Percentiles rank a stretch among this genome's conserved stretches.
Conservation (phyloP, 2,797 vertebrate genomes). For the Tokudaia muenninki region DNA sequence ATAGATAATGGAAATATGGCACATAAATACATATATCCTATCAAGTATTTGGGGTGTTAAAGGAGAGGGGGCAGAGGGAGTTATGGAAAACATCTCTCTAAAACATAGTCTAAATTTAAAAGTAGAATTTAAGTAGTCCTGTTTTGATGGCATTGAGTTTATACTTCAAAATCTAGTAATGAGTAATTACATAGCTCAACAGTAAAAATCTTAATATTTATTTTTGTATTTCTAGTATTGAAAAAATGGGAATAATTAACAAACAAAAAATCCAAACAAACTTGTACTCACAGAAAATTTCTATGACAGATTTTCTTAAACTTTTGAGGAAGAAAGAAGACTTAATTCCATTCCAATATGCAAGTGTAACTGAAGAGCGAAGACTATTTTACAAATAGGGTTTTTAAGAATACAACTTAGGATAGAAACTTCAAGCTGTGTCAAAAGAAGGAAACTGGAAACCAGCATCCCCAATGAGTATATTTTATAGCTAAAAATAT, state of each 20-base stretch:
- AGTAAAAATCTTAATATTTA: not conserved
- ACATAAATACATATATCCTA: not conserved
- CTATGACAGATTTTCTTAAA: not conserved
- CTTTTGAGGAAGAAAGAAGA: not conserved
- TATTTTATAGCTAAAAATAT: not conserved
- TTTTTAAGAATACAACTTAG: not conserved
- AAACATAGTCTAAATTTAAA: not conserved
- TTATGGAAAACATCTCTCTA: not conserved
- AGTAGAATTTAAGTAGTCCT: not conserved
- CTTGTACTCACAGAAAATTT: not conserved
- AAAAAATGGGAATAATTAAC: not conserved
- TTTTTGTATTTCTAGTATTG: not conserved
- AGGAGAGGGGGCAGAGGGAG: not conserved
- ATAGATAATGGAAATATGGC: not conserved
- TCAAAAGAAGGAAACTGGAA: not conserved
- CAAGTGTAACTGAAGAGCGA: not conserved
- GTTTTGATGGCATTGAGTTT: not conserved
- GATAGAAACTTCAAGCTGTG: not conserved
- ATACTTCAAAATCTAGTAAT: not conserved
- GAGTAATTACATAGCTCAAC: not conserved
- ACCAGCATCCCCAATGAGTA: not conserved
- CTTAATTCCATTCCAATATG: not conserved
- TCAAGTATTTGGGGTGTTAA: not conserved
- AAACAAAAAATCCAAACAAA: not conserved
- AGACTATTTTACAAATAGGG: not conserved